phyloP scores from a whole-genome alignment of 1,140 invertebrate genomes.

The Leptopilina clavipes region DNA sequence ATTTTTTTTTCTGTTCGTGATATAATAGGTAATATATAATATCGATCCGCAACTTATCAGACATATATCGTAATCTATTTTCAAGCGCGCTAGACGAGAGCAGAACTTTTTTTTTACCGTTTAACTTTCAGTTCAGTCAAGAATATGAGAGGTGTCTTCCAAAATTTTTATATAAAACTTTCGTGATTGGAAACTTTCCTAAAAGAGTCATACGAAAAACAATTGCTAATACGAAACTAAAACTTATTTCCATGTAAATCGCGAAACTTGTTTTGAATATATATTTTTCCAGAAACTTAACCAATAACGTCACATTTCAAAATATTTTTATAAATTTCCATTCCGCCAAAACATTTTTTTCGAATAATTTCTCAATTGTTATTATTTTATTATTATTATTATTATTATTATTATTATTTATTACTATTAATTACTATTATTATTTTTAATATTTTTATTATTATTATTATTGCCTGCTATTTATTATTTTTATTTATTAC shows the following conservation, averaged over 20 bases:
- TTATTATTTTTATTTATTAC: too few species aligned
- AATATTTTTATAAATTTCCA: not conserved
- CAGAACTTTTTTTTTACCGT: not conserved
- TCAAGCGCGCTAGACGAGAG: not conserved
- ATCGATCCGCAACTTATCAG: slow-evolving; percentile 19
- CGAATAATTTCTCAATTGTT: too few species aligned
- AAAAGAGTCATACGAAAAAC: not conserved
- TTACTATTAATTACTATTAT: too few species aligned
- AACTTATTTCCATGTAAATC: slow-evolving; percentile 39
- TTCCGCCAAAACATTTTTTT: not conserved
- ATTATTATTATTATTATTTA: too few species aligned
- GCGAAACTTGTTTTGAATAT: slow-evolving; percentile 34
- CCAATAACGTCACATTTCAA: not conserved
- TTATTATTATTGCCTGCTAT: too few species aligned
- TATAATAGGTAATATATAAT: slow-evolving; percentile 5
- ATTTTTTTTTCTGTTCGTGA: not conserved
- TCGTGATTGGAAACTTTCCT: slow-evolving; percentile 23
- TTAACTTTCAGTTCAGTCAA: slow-evolving; percentile 24
- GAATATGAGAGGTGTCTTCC: slow-evolving; percentile 17
- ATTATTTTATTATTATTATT: too few species aligned
- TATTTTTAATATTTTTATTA: too few species aligned
- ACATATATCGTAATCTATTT: slow-evolving; percentile 2
- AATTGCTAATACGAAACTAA: slow-evolving; percentile 10
- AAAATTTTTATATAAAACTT: slow-evolving; percentile 29
- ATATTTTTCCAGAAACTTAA: not conserved